These are phyloP conservation scores for Antennarius striatus DNA, from an alignment of 2,113 vertebrate species.

Conservation along the genomic window DNA sequence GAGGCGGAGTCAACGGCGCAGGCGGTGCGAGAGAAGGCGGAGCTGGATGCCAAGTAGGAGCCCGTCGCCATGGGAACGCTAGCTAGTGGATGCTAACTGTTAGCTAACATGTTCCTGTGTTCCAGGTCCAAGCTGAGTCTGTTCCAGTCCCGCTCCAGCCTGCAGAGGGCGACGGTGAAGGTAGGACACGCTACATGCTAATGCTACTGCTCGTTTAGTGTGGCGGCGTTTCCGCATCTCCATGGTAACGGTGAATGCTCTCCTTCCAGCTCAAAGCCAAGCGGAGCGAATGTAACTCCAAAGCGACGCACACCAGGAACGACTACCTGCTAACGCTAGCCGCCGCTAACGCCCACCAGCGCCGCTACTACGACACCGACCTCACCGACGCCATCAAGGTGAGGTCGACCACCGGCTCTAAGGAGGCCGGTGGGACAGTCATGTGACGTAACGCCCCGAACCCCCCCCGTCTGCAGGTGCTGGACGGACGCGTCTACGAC, in stretches of 20 bases:
- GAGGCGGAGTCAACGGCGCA: slow-evolving; percentile 97
- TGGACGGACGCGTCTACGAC: slow-evolving; percentile 90
- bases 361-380: slow-evolving; percentile 93
- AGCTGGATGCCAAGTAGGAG: slow-evolving; percentile 96
- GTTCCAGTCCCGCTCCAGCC: slow-evolving; percentile 97
- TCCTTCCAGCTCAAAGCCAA: slow-evolving; percentile 91
- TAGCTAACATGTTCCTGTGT: too few relatives aligned
- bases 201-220: background rate
- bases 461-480: slow-evolving; percentile 76
- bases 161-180: slow-evolving; percentile 99
- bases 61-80: background rate
- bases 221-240: too few relatives aligned
- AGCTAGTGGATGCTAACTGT: too few relatives aligned
- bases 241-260: background rate
- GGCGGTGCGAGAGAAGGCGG: slow-evolving; percentile 93
- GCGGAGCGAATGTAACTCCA: slow-evolving; percentile 92
- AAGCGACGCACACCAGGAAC: slow-evolving; percentile 92
- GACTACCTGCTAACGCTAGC: slow-evolving; percentile 96
- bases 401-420: background rate
- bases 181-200: slow-evolving; percentile 66
- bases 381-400: slow-evolving; percentile 87
- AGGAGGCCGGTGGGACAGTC: too few relatives aligned
- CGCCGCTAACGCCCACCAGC: slow-evolving; percentile 95
- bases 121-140: slow-evolving; percentile 95
- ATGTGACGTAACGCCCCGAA: accelerated